Percentiles rank a stretch among this genome's conserved stretches.
These are phyloP conservation scores for Molorchus minor DNA, from an alignment of 2,888 invertebrate genomes.

Conservation along the genomic window DNA sequence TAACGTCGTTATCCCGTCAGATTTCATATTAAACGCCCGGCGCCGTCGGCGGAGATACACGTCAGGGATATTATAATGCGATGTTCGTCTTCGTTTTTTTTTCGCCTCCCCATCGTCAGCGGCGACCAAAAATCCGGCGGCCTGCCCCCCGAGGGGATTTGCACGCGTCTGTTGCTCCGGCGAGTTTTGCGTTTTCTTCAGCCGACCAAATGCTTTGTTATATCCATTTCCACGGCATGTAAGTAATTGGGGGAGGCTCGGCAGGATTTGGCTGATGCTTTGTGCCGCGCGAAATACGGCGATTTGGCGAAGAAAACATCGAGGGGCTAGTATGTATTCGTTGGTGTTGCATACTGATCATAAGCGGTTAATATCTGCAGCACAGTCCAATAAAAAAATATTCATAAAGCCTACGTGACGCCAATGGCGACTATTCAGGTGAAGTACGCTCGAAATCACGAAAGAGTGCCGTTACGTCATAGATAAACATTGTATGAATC, in stretches of 20 bases:
- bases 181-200: slow-evolving; percentile 19
- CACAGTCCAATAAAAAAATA: too few species aligned
- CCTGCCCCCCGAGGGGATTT: slow-evolving; percentile 20
- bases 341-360: too few species aligned
- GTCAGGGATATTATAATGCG: slow-evolving; percentile 34
- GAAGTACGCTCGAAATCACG: too few species aligned
- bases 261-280: slow-evolving; percentile 1
- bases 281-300: too few species aligned
- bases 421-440: too few species aligned
- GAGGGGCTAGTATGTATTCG: too few species aligned
- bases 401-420: too few species aligned
- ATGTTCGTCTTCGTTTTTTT: slow-evolving; percentile 30
- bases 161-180: slow-evolving; percentile 17
- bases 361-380: too few species aligned
- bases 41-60: background rate
- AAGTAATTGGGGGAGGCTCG: slow-evolving; percentile 12
- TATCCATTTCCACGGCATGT: slow-evolving; percentile 16
- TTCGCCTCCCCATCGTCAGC: slow-evolving; percentile 14
- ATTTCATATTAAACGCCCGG: slow-evolving; percentile 38
- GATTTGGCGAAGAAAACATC: too few species aligned
- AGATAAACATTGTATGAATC: too few species aligned
- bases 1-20: slow-evolving; percentile 42
- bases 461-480: too few species aligned
- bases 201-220: slow-evolving; percentile 26
- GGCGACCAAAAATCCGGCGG: slow-evolving; percentile 17